Conservation (phyloP, 2,797 vertebrate genomes). For the Gymnocypris eckloni region DNA sequence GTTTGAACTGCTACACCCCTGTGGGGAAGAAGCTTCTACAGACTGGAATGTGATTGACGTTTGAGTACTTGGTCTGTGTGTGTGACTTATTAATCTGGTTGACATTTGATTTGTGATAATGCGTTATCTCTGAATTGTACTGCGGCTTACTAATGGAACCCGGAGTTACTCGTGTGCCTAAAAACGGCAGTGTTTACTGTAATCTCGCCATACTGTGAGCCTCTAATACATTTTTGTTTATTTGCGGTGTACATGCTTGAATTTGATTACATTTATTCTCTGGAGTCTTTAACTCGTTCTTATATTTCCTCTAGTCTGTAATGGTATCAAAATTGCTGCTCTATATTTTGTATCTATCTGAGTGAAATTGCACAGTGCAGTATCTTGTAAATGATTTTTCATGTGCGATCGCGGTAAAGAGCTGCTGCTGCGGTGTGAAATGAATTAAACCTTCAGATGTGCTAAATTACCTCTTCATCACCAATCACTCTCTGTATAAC, state of each 20-base stretch:
- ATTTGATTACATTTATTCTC: conserved; percentile 62
- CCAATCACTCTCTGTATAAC: conserved; percentile 70
- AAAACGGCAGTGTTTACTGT: conserved; percentile 68
- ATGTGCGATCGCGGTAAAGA: conserved; percentile 72
- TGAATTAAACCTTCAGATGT: conserved; percentile 45
- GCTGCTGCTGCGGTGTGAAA: conserved; percentile 64
- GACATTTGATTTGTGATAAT: conserved; percentile 81
- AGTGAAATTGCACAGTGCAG: conserved; percentile 61
- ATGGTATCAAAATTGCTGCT: conserved; percentile 69
- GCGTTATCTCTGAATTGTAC: conserved; percentile 76
- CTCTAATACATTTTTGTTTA: conserved; percentile 61
- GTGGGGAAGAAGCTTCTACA: conserved; percentile 54
- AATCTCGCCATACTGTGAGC: conserved; percentile 49
- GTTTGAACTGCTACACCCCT: conserved; percentile 32
- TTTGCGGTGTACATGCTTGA: conserved; percentile 82
- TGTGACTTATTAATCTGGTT: conserved; percentile 69
- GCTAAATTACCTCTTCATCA: conserved; percentile 40
- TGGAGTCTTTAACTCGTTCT: conserved; percentile 66
- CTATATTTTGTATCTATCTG: conserved; percentile 56
- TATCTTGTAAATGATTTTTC: conserved; percentile 63
- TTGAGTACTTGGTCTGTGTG: conserved; percentile 44
- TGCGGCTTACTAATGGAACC: conserved; percentile 63
- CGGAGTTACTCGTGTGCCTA: conserved; percentile 72
- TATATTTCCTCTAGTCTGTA: conserved; percentile 69
- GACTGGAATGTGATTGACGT: conserved; percentile 68